Evolutionary conservation across 2,797 vertebrate genomes (phyloP).

Genomic region (Takifugu rubripes): DNA sequence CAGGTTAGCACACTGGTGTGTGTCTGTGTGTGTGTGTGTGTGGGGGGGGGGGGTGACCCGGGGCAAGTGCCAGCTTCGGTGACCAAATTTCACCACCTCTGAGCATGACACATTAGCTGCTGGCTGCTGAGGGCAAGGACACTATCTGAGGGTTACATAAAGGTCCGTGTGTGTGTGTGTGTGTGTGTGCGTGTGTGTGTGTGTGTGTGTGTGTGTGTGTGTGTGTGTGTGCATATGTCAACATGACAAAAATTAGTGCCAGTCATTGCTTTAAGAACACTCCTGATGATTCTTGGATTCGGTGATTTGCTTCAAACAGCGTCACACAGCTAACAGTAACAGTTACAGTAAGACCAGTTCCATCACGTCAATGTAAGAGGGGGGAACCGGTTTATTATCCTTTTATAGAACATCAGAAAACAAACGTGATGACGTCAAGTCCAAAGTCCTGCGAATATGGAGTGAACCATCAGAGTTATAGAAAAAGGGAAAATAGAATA

Average conservation of each 20-base stretch:
- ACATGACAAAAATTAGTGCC: conserved; percentile 21
- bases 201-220: conserved; percentile 4
- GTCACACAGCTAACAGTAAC: too few relatives aligned
- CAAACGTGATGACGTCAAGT: too few relatives aligned
- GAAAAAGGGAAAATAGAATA: too few relatives aligned
- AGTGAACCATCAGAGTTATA: too few relatives aligned
- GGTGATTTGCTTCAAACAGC: background rate
- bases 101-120: conserved; percentile 51
- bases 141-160: conserved; percentile 38
- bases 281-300: background rate
- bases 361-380: too few relatives aligned
- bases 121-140: conserved; percentile 66
- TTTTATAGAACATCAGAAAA: too few relatives aligned
- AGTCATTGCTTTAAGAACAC: conserved; percentile 10
- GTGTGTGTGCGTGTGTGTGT: conserved; percentile 1
- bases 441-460: too few relatives aligned
- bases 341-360: too few relatives aligned
- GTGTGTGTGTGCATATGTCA: conserved; percentile 9
- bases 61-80: conserved; percentile 52
- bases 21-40: conserved; percentile 9
- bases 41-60: conserved; percentile 9
- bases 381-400: too few relatives aligned
- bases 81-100: conserved; percentile 57
- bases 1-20: conserved; percentile 49
- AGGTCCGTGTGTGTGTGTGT: conserved; percentile 1